Base-by-base conservation (phyloP, 1,140 invertebrate genomes). In the Triops cancriformis region DNA sequence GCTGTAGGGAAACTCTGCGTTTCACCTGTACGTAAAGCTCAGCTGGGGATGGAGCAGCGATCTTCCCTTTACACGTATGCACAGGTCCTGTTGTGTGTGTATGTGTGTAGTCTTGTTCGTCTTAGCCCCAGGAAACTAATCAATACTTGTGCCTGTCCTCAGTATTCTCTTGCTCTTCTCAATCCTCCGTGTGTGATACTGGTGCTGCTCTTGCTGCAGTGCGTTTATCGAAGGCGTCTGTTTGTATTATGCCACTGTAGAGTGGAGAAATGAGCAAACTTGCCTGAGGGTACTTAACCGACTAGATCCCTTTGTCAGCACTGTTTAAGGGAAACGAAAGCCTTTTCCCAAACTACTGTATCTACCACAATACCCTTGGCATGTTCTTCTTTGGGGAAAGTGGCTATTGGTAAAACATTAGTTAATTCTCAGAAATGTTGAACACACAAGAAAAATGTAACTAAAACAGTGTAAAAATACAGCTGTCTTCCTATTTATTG, bases 211-310 rank as follows among this genome's bases (percentile, higher is more conserved):
- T 23, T 64, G 51, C 51, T 64, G 51, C 51, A 23, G 51, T 64
- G 51, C 51, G 14, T 64, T 64, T 64, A 64, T 64, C 51, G 51
- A n/a, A 64, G 51, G 51, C 51, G 51, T 64, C 51, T 64, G 51
- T 64, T 64, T 64, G 51, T 64, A 64, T 64, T 64, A 64, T 64
- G 51, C 51, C 51, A 64, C 51, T 64, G 18, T 64, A 64, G 51
- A 64, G 51, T 18, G n/a, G 51, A 64, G 51, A 64, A 64, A 64
- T 64, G 51, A 64, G 51, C 51, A 64, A 64, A 64, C 51, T 64
- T 64, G 51, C 51, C 51, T 64, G 7, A 64, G 23, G n/a, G 51
- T 64, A 9, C 51, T 64, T 64, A 64, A 64, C 51, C 51, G 23
- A 64, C 51, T 64, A 9, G 51, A 23, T 23, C 51, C 51, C 51